Evolutionary conservation across 2,113 vertebrate species (phyloP), one percentile per base, ranked within the genome.

Genomic region (Pangasianodon hypophthalmus): DNA sequence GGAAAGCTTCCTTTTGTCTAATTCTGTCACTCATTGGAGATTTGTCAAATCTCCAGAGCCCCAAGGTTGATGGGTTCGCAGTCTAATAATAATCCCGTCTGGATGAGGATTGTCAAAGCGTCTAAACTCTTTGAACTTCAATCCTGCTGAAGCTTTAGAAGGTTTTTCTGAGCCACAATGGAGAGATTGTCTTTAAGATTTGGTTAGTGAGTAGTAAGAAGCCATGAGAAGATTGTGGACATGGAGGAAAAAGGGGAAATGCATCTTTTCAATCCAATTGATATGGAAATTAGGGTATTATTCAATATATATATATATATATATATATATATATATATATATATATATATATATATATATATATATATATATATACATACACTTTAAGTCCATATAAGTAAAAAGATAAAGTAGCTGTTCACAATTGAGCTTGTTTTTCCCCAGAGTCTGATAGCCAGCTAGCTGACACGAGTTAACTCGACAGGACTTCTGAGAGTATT

Each of bases 51-150:
- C 44, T 88, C 24, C 54, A 69, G 32, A 50, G 64, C 91, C 79
- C 73, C 48, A 86, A 87, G 62, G 82, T 86, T 88, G 73, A 88
- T 62, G 86, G 89, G 86, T 56, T 85, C 88, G 64, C 85, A 80
- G 85, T 85, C 89, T 89, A 90, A 85, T 82, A 80, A 87, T 92
- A 92, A 60, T 85, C 69, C 69, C n/a, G 75, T 85, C 69, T 80
- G 81, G 19, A 19, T 54, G 69, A 85, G 71, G 44, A 89, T 62
- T 80, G 64, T 85, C 85, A 89, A 79, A 84, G 54, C 81, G 18
- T 41, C 52, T 87, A 41, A 85, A 83, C 75, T 46, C 85, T 58
- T 85, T 75, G 62, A 83, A 79, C 64, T 83, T 82, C 88, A 90
- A 82, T 88, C 84, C 52, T 48, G 67, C 91, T 37, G 16, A 46